These are phyloP conservation scores for Cancer borealis DNA, from an alignment of 2,888 invertebrate genomes.

Conservation along the genomic window DNA sequence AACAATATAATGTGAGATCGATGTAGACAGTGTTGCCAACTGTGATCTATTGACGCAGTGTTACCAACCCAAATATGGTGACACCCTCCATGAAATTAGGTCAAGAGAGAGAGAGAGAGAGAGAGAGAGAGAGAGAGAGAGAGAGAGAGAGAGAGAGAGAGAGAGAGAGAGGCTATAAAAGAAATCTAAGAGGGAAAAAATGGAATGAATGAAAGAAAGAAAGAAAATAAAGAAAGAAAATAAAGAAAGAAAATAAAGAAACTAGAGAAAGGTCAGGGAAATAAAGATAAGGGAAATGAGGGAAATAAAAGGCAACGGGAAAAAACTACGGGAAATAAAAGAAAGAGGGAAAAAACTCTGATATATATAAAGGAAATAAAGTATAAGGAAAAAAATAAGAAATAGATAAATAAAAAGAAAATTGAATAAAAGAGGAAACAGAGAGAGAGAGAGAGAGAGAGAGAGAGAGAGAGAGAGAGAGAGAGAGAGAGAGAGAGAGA, in stretches of 20 bases:
- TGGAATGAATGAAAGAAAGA: not conserved
- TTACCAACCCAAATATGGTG: slow-evolving; percentile 11
- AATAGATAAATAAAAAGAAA: not conserved
- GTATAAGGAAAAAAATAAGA: too few species aligned
- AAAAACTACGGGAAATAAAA: not conserved
- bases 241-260: not conserved
- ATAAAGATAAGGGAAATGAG: too few species aligned
- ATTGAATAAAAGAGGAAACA: not conserved
- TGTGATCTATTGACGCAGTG: slow-evolving; percentile 10
- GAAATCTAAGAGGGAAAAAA: not conserved
- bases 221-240: not conserved
- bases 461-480: slow-evolving; percentile 31
- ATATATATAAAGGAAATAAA: not conserved
- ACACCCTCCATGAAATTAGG: slow-evolving; percentile 13
- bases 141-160: not conserved
- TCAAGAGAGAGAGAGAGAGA: not conserved
- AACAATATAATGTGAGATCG: not conserved
- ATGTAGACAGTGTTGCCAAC: not conserved
- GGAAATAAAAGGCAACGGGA: not conserved
- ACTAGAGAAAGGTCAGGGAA: too few species aligned
- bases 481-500: slow-evolving; percentile 39
- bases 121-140: not conserved
- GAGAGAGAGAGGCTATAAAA: not conserved
- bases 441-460: slow-evolving; percentile 40
- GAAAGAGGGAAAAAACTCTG: not conserved